Base-by-base conservation (phyloP, 2,113 vertebrate genomes). In the Pollimyrus isidori region DNA sequence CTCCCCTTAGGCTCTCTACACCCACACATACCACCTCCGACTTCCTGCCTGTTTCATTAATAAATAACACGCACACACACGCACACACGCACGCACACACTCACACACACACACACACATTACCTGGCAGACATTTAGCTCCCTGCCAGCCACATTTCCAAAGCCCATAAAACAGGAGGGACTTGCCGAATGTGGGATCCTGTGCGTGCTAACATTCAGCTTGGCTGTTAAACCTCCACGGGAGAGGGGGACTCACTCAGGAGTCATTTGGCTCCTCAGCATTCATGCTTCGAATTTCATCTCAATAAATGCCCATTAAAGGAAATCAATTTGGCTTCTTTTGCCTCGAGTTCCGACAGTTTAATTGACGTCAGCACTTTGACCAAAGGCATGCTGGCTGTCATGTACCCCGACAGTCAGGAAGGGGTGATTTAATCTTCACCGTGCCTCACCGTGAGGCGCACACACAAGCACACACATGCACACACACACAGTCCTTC, bases 311-410 rank as follows among this genome's bases (percentile, higher is more conserved):
- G 6, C 15, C 87, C 65, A 76, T 52, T 80, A 80, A 90, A 89
- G 49, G 91, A 92, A 93, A 94, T 95, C 93, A 91, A 93, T 93
- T 86, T 65, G 56, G 58, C 65, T 89, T 65, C 91, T 91, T 94
- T 42, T 52, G 90, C 89, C 91, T 91, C 91, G 82, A 91, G 89
- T 88, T n/a, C 42, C 88, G 19, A 21, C 21, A 84, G 7, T 84
- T 84, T 11, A 85, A 87, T 87, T 89, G 26, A 87, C 42, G 53
- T 13, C 50, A 82, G 89, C 80, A 91, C 89, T 89, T 88, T 23
- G 83, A 58, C n/a, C 73, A 73, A 19, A 49, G 23, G 48, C 35
- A 30, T 35, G 3, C 84, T 3, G 4, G 58, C 39, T 73, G 45
- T 42, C 80, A 69, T 19, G n/a, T 10, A 65, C 19, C 69, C 90